phyloP scores from a whole-genome alignment of 2,113 vertebrate genomes.

The Odocoileus virginianus region DNA sequence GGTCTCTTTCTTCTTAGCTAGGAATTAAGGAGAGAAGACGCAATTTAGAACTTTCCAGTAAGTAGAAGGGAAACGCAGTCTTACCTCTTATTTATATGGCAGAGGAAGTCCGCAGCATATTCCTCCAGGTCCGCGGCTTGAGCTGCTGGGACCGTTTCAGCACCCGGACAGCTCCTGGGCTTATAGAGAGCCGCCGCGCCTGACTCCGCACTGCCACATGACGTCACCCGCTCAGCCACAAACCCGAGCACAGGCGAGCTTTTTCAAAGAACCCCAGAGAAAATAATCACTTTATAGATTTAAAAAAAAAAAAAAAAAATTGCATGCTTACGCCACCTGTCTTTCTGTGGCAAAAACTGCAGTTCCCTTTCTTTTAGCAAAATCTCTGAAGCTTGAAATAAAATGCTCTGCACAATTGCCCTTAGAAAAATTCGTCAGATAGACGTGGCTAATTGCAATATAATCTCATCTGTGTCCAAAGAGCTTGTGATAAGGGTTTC shows the following conservation, averaged over 20 bases:
- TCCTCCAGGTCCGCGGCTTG: slow-evolving; percentile 77
- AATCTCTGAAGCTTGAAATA: slow-evolving; percentile 42
- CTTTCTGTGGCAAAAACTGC: slow-evolving; percentile 73
- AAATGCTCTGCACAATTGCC: slow-evolving; percentile 30
- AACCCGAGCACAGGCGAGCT: slow-evolving; percentile 49
- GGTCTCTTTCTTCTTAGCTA: neutral
- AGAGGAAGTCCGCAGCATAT: slow-evolving; percentile 70
- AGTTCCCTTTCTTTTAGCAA: slow-evolving; percentile 39
- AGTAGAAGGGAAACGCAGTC: slow-evolving; percentile 44
- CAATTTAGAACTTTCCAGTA: slow-evolving; percentile 41
- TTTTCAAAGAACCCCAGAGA: slow-evolving; percentile 68
- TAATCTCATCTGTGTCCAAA: neutral
- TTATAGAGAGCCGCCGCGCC: slow-evolving; percentile 75
- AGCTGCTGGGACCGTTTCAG: slow-evolving; percentile 76
- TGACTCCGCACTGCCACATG: slow-evolving; percentile 75
- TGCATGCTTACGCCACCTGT: slow-evolving; percentile 77
- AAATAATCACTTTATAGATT: slow-evolving; percentile 67
- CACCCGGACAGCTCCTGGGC: slow-evolving; percentile 87
- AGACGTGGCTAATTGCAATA: slow-evolving; percentile 37
- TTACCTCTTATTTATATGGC: slow-evolving; percentile 79
- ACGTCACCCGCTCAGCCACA: slow-evolving; percentile 72
- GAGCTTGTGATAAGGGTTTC: neutral
- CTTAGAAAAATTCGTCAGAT: slow-evolving; percentile 23
- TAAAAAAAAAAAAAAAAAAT: slow-evolving; percentile 7
- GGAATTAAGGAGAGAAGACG: neutral